Base-by-base conservation (phyloP, 2,888 invertebrate genomes). In the Polyommatus iphigenia region DNA sequence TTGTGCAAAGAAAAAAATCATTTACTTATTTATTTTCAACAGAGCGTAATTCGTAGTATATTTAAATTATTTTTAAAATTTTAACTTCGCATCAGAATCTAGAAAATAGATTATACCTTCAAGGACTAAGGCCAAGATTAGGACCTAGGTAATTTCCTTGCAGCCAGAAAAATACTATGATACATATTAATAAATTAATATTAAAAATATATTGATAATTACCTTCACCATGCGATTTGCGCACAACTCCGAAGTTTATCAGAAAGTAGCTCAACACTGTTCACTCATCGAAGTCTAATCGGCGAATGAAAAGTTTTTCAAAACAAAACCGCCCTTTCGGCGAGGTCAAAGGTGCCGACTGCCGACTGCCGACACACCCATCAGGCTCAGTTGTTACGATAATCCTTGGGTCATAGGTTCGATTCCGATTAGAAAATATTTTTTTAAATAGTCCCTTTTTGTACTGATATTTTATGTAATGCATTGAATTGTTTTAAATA, bases 251-350 rank as follows among this genome's bases (percentile, higher is more conserved):
- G 15, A 29, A 54, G 54, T 18, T 15, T 15, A 5, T 3, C 54
- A 18, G 18, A 54, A 5, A 15, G 29, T 5, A 15, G 15, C 1
- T 7, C 15, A 15, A 29, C 67, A 15, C 29, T 0, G 15, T 32
- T 67, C 18, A 67, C 67, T 29, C 29, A 0, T 67, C 15, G 29
- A 67, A 32, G 24, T 6, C 67, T 67, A 4, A 20, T 32, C 18
- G 29, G 29, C 29, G 29, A 67, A 67, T 67, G 67, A 32, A 6
- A 67, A 29, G 0, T 32, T 67, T 5, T 67, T 20, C 10, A 5
- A 29, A 67, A 67, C 29, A 13, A 67, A 67, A 67, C 29, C 67
- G 32, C 29, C 67, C 75, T 75, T 75, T 75, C 75, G 75, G 75
- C 75, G 18, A 7, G 54, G 8, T 75, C 75, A 75, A 75, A 75